Conservation (phyloP, 2,797 vertebrate species). For the Syndactyla subalaris region DNA sequence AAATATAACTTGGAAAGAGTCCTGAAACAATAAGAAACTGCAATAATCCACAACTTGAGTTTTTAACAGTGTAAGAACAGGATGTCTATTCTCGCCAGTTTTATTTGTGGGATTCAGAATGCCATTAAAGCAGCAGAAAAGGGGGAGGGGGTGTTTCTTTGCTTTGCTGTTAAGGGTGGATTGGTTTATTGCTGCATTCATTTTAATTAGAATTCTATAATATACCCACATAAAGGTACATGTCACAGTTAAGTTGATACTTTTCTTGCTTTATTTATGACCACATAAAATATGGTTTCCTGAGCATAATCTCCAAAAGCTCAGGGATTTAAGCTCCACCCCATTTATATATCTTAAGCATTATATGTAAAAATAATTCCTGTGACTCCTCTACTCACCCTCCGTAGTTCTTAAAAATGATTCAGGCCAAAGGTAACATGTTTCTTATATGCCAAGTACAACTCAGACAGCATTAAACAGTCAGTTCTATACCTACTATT, state of each 20-base stretch:
- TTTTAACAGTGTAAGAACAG: slow-evolving; percentile 51
- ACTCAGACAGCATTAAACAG: slow-evolving; percentile 23
- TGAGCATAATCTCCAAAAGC: slow-evolving; percentile 62
- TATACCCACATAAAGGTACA: slow-evolving; percentile 66
- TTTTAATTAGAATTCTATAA: slow-evolving; percentile 73
- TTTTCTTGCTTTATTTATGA: slow-evolving; percentile 74
- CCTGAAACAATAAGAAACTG: slow-evolving; percentile 63
- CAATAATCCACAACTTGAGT: slow-evolving; percentile 27
- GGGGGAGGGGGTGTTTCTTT: not conserved
- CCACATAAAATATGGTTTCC: slow-evolving; percentile 71
- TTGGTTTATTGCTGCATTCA: slow-evolving; percentile 62
- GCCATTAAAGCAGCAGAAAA: slow-evolving; percentile 38
- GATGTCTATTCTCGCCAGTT: slow-evolving; percentile 51
- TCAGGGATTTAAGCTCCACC: slow-evolving; percentile 65
- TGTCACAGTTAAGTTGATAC: slow-evolving; percentile 55
- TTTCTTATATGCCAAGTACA: not conserved
- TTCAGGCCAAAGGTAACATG: slow-evolving; percentile 25
- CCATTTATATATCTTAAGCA: slow-evolving; percentile 51
- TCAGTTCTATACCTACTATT: not conserved
- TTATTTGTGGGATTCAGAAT: slow-evolving; percentile 68
- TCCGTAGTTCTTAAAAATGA: slow-evolving; percentile 27
- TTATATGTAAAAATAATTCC: slow-evolving; percentile 30
- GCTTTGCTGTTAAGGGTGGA: slow-evolving; percentile 37
- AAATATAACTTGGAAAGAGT: slow-evolving; percentile 51
- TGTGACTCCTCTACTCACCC: slow-evolving; percentile 10